These are phyloP conservation scores for Zeugodacus cucurbitae DNA, from an alignment of 1,140 invertebrate species.

Conservation along the genomic window DNA sequence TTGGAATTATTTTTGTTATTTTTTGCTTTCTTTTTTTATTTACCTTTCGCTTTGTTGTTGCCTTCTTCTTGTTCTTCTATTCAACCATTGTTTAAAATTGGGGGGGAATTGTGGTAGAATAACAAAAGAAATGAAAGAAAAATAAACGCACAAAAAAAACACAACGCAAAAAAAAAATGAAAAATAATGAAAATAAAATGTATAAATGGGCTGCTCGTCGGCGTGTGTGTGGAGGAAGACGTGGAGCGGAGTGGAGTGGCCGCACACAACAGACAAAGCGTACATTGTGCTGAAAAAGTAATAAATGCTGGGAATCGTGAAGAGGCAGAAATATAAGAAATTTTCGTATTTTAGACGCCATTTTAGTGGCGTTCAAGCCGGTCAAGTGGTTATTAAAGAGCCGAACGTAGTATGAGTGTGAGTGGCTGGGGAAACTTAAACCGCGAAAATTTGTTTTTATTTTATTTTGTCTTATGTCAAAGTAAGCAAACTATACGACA, in stretches of 20 bases:
- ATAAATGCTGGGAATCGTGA: slow-evolving; percentile 21
- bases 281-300: slow-evolving; percentile 35
- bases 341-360: slow-evolving; percentile 27
- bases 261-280: slow-evolving; percentile 2
- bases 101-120: slow-evolving; percentile 22
- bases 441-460: neutral
- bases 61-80: neutral
- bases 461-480: neutral
- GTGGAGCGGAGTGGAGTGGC: neutral
- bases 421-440: neutral
- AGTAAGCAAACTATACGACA: neutral
- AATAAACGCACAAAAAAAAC: slow-evolving; percentile 1
- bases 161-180: neutral
- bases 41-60: neutral
- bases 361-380: slow-evolving; percentile 25
- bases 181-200: slow-evolving; percentile 15
- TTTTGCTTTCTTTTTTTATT: neutral
- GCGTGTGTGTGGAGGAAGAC: neutral
- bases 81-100: neutral
- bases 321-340: slow-evolving; percentile 29
- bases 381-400: slow-evolving; percentile 25
- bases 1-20: neutral
- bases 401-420: neutral
- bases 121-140: slow-evolving; percentile 24
- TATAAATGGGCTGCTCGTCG: neutral